Evolutionary conservation across 1,140 invertebrate genomes (phyloP), one percentile per base, ranked within the genome.

Genomic region (Heliconius melpomene): DNA sequence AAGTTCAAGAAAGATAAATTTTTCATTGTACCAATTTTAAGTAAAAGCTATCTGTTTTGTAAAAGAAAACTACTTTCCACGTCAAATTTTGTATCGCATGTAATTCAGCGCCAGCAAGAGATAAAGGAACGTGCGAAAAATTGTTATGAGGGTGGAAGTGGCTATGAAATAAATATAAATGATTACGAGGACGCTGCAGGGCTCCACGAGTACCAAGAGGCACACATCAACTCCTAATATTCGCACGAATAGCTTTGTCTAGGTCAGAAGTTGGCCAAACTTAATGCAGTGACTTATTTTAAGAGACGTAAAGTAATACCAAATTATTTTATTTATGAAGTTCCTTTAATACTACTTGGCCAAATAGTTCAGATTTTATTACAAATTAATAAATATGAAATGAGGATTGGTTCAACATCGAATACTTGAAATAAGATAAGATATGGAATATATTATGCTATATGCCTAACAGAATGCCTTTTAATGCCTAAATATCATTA

Each of bases 111-210:
- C 57, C 18, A 70, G 79, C 73, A 77, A 60, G 52, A 81, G 75
- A 66, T 74, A 36, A 16, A 66, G 72, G 36, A 72, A 81, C 77
- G 80, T 81, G 80, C 60, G 77, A 75, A 74, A 81, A 81, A 81
- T 78, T 81, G 66, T 81, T 81, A 81, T 60, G 60, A 81, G 77
- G 72, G 60, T 78, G 23, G 73, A 81, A 78, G 76, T 78, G 72
- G 80, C 76, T 66, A 78, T 77, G 78, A 78, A 81, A 81, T 81
- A 81, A 81, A 77, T 77, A 81, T 81, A 77, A 81, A 81, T 81
- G 72, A 78, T 81, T 80, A 81, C 36, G 32, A 73, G 72, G 40
- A 23, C 52, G 72, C 38, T 74, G 52, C 18, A 38, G 71, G 70
- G 72, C 52, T 74, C 66, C 32, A 66, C 11, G 80, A 72, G 72